phyloP scores from a whole-genome alignment of 1,140 invertebrate species.

The Magallana angulata region DNA sequence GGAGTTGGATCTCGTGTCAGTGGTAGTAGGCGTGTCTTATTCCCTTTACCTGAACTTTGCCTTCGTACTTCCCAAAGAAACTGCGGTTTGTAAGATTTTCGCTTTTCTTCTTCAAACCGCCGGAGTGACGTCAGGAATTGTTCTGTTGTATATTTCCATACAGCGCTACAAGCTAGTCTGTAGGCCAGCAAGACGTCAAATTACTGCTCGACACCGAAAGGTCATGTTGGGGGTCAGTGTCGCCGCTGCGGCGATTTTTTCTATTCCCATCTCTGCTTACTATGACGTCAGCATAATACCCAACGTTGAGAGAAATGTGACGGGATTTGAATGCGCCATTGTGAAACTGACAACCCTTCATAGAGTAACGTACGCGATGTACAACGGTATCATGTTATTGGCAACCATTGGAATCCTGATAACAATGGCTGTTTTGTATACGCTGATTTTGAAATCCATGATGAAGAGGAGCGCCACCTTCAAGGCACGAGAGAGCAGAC shows the following conservation, averaged over 20 bases:
- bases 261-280: neutral
- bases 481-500: neutral
- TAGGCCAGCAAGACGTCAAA: conserved; percentile 39
- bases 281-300: conserved; percentile 3
- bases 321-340: conserved; percentile 12
- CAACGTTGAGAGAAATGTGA: conserved; percentile 14
- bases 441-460: conserved; percentile 33
- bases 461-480: conserved; percentile 31
- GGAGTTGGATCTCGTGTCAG: conserved; percentile 42
- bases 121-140: conserved; percentile 40
- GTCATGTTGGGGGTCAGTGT: conserved; percentile 30
- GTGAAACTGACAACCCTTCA: neutral
- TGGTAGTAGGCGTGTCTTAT: conserved; percentile 18
- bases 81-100: conserved; percentile 43
- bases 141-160: conserved; percentile 47
- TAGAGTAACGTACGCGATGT: neutral
- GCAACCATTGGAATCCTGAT: neutral
- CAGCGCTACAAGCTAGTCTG: conserved; percentile 52
- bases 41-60: conserved; percentile 49
- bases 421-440: conserved; percentile 24
- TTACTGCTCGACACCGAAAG: conserved; percentile 39
- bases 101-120: conserved; percentile 44
- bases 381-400: neutral
- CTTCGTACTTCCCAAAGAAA: conserved; percentile 41
- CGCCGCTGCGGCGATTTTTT: neutral